Conservation (phyloP, 2,888 invertebrate species). For the Andricus quercusramuli region DNA sequence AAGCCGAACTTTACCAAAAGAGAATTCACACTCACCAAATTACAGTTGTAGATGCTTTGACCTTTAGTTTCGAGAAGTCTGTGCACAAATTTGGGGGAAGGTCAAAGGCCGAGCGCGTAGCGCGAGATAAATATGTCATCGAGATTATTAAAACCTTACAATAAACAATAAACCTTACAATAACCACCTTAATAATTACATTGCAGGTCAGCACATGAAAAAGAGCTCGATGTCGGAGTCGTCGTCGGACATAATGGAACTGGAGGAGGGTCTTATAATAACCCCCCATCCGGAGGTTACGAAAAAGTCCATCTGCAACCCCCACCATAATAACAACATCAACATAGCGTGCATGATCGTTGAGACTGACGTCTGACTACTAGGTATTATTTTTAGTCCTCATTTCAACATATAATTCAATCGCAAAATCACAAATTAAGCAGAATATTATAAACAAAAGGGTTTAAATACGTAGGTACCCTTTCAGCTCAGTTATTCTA, state of each 20-base stretch:
- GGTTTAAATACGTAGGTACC: background rate
- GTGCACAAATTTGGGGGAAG: no score
- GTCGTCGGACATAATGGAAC: slow-evolving; percentile 95
- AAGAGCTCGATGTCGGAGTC: slow-evolving; percentile 93
- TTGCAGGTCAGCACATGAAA: slow-evolving; percentile 92
- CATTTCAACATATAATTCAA: slow-evolving; percentile 6
- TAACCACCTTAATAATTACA: background rate
- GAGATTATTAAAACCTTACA: background rate
- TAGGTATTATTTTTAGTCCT: slow-evolving; percentile 81
- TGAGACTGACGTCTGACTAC: slow-evolving; percentile 98
- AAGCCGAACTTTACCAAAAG: no score
- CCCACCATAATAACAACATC: slow-evolving; percentile 88
- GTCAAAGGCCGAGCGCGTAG: no score
- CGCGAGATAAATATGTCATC: no score
- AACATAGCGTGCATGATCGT: slow-evolving; percentile 89
- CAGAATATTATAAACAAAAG: background rate
- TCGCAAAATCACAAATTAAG: background rate
- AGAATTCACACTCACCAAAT: no score
- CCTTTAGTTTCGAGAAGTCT: no score
- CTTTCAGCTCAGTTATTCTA: background rate
- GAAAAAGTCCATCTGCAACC: slow-evolving; percentile 87
- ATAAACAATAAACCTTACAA: background rate
- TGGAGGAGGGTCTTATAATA: slow-evolving; percentile 90
- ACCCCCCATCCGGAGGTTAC: slow-evolving; percentile 66
- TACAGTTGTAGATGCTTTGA: no score